phyloP scores from a whole-genome alignment of 2,113 vertebrate genomes.

The Gambusia affinis region DNA sequence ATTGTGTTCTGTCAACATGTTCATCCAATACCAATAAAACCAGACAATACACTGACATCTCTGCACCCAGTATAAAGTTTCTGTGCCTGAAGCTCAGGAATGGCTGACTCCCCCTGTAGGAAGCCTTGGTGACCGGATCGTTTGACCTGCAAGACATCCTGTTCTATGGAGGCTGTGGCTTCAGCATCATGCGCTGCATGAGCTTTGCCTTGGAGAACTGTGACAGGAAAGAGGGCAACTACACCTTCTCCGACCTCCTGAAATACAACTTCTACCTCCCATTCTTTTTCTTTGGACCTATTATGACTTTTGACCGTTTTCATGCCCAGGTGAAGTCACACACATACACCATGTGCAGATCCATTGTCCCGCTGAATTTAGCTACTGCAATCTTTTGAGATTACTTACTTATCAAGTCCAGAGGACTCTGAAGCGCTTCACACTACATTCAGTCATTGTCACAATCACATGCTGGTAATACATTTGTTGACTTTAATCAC shows the following conservation, averaged over 20 bases:
- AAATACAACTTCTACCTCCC: constrained; percentile 99
- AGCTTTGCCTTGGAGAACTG: constrained; percentile 93
- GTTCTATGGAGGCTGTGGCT: constrained; percentile 91
- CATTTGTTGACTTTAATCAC: too few species aligned
- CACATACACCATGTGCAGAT: background rate
- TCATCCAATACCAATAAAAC: background rate
- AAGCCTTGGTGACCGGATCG: constrained; percentile 85
- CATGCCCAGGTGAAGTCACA: constrained; percentile 85
- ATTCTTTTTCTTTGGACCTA: constrained; percentile 97
- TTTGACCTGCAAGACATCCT: constrained; percentile 94
- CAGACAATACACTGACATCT: background rate
- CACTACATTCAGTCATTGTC: too few species aligned
- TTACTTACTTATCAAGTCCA: too few species aligned
- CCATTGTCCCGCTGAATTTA: too few species aligned
- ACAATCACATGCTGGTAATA: too few species aligned
- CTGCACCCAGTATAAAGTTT: background rate
- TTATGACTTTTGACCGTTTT: constrained; percentile 96
- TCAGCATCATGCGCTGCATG: constrained; percentile 94
- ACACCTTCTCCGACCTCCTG: constrained; percentile 88
- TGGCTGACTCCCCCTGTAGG: constrained; percentile 43
- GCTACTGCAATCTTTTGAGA: too few species aligned
- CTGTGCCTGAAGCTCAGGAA: constrained; percentile 3
- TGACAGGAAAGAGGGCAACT: constrained; percentile 86
- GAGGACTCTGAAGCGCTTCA: too few species aligned
- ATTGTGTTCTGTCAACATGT: background rate